These are phyloP conservation scores for Psophia crepitans DNA, from an alignment of 2,113 vertebrate species.

Conservation along the genomic window DNA sequence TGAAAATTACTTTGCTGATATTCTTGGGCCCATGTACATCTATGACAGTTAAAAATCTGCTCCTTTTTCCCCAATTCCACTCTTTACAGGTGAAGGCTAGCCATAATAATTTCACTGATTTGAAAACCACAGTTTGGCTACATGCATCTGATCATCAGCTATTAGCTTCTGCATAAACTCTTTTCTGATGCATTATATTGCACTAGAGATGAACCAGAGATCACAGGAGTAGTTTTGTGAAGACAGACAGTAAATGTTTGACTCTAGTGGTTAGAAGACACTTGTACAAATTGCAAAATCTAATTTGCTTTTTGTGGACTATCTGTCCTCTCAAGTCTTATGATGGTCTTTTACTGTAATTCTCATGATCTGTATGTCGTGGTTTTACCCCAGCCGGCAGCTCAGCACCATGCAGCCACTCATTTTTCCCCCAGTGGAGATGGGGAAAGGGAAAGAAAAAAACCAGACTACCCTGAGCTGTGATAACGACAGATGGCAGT, in stretches of 20 bases:
- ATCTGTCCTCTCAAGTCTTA: neutral
- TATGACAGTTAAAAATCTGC: neutral
- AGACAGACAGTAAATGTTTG: neutral
- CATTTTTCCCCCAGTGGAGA: too few species aligned
- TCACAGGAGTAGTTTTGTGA: neutral
- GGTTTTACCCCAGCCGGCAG: too few species aligned
- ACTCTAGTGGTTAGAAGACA: neutral
- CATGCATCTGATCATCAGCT: neutral
- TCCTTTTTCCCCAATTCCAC: neutral
- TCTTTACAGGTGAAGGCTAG: neutral
- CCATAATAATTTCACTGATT: neutral
- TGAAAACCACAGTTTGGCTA: neutral
- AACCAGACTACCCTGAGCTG: too few species aligned
- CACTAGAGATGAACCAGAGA: neutral
- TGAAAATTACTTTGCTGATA: neutral
- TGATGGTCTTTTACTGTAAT: neutral
- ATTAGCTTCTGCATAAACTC: neutral
- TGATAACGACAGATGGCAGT: too few species aligned
- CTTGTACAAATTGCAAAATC: neutral
- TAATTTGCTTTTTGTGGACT: neutral
- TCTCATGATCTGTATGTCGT: neutral
- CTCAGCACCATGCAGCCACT: too few species aligned
- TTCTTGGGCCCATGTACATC: neutral
- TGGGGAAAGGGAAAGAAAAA: too few species aligned
- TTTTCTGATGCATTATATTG: neutral